A percentile compares a stretch with the other conserved stretches of the same genome.
These are phyloP conservation scores for Willowsia nigromaculata DNA, from an alignment of 2,888 invertebrate species.

Conservation along the genomic window DNA sequence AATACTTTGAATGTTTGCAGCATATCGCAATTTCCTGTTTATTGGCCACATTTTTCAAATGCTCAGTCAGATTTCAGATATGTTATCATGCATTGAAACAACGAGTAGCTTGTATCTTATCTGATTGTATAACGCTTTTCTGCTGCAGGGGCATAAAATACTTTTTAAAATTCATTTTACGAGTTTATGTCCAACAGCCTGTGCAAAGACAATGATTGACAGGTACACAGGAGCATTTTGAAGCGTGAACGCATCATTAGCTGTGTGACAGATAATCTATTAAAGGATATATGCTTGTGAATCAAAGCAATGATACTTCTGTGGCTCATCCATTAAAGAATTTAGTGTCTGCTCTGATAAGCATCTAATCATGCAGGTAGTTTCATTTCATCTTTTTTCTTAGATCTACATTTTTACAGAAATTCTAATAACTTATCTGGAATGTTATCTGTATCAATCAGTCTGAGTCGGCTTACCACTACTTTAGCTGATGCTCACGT, in stretches of 20 bases:
- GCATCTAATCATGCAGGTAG: no score
- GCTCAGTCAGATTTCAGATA: neutral
- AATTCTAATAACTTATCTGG: no score
- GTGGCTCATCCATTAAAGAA: no score
- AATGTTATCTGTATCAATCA: no score
- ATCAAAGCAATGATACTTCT: neutral
- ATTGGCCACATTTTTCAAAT: neutral
- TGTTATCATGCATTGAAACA: neutral
- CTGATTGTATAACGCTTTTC: neutral
- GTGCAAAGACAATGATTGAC: conserved; percentile 35
- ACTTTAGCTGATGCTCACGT: no score
- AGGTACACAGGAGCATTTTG: conserved; percentile 47
- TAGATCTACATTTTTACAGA: no score
- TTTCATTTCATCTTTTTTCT: no score
- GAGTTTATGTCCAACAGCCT: neutral
- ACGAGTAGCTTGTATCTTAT: neutral
- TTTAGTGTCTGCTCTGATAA: no score
- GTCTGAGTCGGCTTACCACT: no score
- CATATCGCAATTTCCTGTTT: neutral
- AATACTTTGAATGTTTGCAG: neutral
- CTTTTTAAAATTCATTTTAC: neutral
- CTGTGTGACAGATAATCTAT: conserved; percentile 30
- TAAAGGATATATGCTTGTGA: neutral
- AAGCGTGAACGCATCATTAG: conserved; percentile 34
- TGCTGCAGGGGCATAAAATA: neutral